Base-by-base conservation (phyloP, 2,113 vertebrate genomes). In the Corythoichthys haematopterus region DNA sequence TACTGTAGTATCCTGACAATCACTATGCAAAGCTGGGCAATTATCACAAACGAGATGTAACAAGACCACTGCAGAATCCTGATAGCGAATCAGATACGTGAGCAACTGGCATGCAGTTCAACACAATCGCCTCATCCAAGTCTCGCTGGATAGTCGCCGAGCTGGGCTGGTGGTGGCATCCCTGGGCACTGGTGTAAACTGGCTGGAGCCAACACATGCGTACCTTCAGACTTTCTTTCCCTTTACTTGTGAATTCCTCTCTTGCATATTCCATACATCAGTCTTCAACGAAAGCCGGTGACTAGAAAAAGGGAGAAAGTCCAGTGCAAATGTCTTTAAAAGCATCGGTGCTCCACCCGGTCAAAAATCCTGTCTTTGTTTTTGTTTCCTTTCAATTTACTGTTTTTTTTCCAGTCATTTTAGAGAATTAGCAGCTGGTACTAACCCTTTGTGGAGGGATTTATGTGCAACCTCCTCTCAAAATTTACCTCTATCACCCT, bases 21-120 rank as follows among this genome's bases (percentile, higher is more conserved):
- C 87, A 86, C 77, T 80, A 90, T 90, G 85, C 85, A 89, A 91
- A 88, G 69, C 75, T 87, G 84, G 78, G 83, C 75, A 76, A 79
- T 83, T 77, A 83, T 83, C 68, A 68, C 35, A 72, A 85, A 85
- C 57, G 46, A 84, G 62, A 77, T 66, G 33, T 64, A 71, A 82
- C 13, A 16, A 59, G 71, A 68, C 75, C 86, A 83, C 78, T 83
- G 78, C 68, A 55, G 36, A 80, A 79, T 80, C 76, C 81, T 66
- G 75, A 51, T 71, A 62, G 55, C 46, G 43, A 76, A 75, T 61
- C 52, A 69, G 52, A 72, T 72, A 62, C 50, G 75, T 59, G 75
- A 75, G 81, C 55, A 72, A 77, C 52, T 65, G 69, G 67, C 37
- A 15, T 69, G 70, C 66, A 61, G 69, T 70, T 81, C 70, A 75